Conservation (phyloP, 1,140 invertebrate genomes). For the Trichonephila clavata region DNA sequence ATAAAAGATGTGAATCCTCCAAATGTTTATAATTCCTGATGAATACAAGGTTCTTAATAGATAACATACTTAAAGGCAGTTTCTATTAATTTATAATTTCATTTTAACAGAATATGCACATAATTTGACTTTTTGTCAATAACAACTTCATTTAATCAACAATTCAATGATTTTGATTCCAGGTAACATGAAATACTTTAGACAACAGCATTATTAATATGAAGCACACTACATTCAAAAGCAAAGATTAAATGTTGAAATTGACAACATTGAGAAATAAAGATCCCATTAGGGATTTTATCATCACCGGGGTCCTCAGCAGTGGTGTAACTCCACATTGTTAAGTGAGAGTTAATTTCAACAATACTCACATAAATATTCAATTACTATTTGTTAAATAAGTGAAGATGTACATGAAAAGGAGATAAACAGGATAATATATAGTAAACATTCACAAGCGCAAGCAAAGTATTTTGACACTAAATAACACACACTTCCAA, state of each 20-base stretch:
- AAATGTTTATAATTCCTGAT: no score
- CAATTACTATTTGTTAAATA: neutral
- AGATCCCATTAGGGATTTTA: conserved; percentile 57
- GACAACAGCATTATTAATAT: conserved; percentile 32
- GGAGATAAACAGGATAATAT: neutral
- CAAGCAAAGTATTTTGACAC: conserved; percentile 11
- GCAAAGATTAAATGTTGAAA: conserved; percentile 43
- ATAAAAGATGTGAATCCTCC: no score
- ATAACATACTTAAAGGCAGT: no score
- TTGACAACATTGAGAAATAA: neutral
- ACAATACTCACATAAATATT: conserved; percentile 36
- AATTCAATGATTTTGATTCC: conserved; percentile 36
- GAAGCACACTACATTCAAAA: conserved; percentile 36
- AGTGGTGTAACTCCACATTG: neutral
- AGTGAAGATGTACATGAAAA: neutral
- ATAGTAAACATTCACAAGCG: neutral
- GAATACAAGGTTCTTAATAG: no score
- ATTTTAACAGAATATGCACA: neutral
- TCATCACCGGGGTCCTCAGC: conserved; percentile 56
- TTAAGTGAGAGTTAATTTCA: conserved; percentile 11
- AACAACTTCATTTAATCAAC: conserved; percentile 12
- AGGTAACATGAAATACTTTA: conserved; percentile 15
- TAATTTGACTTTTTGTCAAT: neutral
- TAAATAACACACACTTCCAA: conserved; percentile 6
- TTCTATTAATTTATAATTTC: no score